A percentile compares a stretch with the other conserved stretches of the same genome.
Evolutionary conservation across 1,140 invertebrate species (phyloP).

Genomic region (Cepaea nemoralis): DNA sequence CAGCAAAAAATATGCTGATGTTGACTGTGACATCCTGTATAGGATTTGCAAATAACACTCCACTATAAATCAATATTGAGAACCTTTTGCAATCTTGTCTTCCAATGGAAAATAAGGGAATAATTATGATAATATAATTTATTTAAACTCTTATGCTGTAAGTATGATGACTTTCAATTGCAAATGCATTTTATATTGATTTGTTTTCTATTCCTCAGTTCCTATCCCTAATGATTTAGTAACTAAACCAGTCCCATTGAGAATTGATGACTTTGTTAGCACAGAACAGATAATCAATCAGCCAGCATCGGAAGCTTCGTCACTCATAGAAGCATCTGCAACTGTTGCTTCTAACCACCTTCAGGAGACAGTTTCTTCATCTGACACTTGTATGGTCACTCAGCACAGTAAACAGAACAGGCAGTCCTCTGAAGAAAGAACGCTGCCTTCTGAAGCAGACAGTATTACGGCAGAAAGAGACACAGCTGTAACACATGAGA

Average conservation of each 20-base stretch:
- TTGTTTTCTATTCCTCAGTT: conserved; percentile 48
- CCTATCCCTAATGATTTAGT: conserved; percentile 63
- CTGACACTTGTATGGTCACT: not conserved
- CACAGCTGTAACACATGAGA: not conserved
- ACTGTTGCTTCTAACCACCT: not conserved
- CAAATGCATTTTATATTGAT: too few relatives aligned
- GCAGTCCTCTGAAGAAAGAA: not conserved
- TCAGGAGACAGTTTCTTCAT: not conserved
- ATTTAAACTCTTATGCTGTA: too few relatives aligned
- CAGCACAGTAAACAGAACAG: not conserved
- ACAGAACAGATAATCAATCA: conserved; percentile 59
- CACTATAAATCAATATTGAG: too few relatives aligned
- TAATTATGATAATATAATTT: too few relatives aligned
- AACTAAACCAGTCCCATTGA: conserved; percentile 48
- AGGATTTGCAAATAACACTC: too few relatives aligned
- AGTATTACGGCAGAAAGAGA: not conserved
- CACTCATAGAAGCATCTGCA: not conserved
- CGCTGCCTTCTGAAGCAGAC: not conserved
- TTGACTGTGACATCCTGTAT: too few relatives aligned
- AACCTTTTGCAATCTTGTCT: too few relatives aligned
- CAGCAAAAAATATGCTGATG: too few relatives aligned
- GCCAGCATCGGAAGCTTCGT: not conserved
- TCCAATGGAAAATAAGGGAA: too few relatives aligned
- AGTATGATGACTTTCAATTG: too few relatives aligned
- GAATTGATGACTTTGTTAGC: conserved; percentile 62